Percentiles rank a stretch among this genome's conserved stretches.
phyloP scores from a whole-genome alignment of 2,888 invertebrate genomes.

The Peribatodes rhomboidaria region DNA sequence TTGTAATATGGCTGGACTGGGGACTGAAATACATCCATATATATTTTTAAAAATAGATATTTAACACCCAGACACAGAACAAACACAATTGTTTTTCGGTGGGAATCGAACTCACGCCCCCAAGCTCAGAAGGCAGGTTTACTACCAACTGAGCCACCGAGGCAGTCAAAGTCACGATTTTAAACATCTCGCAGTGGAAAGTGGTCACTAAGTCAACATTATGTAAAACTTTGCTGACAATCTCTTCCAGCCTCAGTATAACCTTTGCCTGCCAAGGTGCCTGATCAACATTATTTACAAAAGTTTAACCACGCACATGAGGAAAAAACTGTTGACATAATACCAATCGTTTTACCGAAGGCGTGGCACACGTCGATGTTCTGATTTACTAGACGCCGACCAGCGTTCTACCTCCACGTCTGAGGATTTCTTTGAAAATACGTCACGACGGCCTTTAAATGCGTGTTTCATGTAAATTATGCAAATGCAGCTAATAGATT shows the following conservation, averaged over 20 bases:
- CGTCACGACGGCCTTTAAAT: background rate
- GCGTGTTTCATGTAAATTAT: conserved; percentile 2
- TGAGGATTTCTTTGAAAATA: conserved; percentile 3
- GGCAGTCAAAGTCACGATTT: no score
- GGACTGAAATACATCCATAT: no score
- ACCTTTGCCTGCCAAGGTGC: background rate
- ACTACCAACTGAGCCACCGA: no score
- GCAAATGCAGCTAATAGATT: background rate
- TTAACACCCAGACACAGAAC: no score
- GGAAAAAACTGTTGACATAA: background rate
- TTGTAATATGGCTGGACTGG: no score
- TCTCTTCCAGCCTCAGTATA: background rate
- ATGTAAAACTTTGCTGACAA: background rate
- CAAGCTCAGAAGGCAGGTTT: no score
- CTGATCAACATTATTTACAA: background rate
- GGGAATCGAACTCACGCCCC: no score
- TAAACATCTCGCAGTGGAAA: background rate
- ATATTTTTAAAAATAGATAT: no score
- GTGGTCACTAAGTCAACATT: background rate
- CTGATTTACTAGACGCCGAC: background rate
- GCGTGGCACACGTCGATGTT: background rate
- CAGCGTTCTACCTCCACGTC: background rate
- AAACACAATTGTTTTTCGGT: no score
- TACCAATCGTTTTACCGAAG: conserved; percentile 1
- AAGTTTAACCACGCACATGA: background rate